Conservation (phyloP, 2,888 invertebrate genomes). For the Brenthis daphne region DNA sequence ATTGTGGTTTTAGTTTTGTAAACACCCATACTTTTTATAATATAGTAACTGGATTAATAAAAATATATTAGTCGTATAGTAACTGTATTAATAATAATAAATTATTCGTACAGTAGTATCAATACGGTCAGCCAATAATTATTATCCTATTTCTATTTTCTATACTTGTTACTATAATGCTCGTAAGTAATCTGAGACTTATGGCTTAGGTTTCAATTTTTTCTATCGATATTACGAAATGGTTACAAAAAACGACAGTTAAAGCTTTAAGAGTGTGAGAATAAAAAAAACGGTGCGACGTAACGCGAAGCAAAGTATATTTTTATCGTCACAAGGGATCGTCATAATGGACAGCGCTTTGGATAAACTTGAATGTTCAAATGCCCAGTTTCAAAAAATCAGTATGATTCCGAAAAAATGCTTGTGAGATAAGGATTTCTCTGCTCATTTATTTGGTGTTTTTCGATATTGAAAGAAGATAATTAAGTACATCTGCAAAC, state of each 20-base stretch:
- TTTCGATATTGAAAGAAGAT: background rate
- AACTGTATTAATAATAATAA: no score
- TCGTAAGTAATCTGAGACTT: background rate
- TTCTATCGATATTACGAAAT: conserved; percentile 50
- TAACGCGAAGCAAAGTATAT: conserved; percentile 74
- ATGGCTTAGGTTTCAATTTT: background rate
- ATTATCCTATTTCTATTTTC: no score
- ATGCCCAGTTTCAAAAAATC: conserved; percentile 50
- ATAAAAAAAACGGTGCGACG: conserved; percentile 70
- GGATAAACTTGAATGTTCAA: conserved; percentile 49
- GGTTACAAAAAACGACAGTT: conserved; percentile 65
- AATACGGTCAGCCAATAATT: no score
- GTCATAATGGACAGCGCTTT: conserved; percentile 62
- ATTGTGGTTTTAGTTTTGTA: no score
- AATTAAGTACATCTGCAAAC: conserved; percentile 5
- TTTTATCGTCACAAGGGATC: conserved; percentile 73
- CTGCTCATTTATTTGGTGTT: conserved; percentile 29
- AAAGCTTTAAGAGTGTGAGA: conserved; percentile 60
- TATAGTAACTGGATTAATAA: no score
- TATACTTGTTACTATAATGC: no score
- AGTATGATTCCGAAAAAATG: conserved; percentile 32
- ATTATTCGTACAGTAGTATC: no score
- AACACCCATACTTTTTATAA: no score
- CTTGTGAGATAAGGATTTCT: conserved; percentile 28
- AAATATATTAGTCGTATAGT: no score